A percentile compares a stretch with the other conserved stretches of the same genome.
Conservation (phyloP, 2,888 invertebrate species). For the Drosophila flavopinicola region DNA sequence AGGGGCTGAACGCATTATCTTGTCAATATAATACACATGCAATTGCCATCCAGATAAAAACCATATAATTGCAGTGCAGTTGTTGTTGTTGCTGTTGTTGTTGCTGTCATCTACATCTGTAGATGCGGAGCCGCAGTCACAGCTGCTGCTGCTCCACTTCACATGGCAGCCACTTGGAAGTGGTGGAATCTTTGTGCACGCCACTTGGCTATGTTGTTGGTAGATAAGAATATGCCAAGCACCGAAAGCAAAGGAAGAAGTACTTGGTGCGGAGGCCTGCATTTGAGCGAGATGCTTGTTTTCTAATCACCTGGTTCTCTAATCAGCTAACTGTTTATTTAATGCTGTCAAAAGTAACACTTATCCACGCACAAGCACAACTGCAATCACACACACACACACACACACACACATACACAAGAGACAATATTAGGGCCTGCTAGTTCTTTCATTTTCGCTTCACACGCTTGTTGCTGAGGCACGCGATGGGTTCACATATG, state of each 20-base stretch:
- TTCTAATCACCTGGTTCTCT: constrained; percentile 49
- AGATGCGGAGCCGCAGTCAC: constrained; percentile 1
- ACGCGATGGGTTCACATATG: constrained; percentile 50
- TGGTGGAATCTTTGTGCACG: constrained; percentile 41
- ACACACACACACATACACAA: constrained; percentile 5
- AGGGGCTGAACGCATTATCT: constrained; percentile 29
- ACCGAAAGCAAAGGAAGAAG: constrained; percentile 7
- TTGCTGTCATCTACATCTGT: constrained; percentile 4
- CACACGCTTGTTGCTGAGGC: constrained; percentile 49
- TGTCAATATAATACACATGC: constrained; percentile 28
- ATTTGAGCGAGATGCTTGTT: constrained; percentile 29
- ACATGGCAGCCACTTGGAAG: constrained; percentile 40
- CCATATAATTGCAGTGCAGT: constrained; percentile 32
- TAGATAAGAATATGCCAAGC: constrained; percentile 24
- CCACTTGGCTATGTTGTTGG: constrained; percentile 28
- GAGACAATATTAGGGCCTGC: constrained; percentile 14
- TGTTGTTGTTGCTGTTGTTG: constrained; percentile 2
- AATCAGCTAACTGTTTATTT: constrained; percentile 62
- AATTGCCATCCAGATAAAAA: constrained; percentile 38
- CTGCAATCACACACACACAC: not conserved
- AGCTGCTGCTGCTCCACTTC: constrained; percentile 39
- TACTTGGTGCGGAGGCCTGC: constrained; percentile 10
- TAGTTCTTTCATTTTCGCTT: constrained; percentile 31
- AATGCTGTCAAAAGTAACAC: constrained; percentile 72
- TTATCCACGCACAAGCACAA: constrained; percentile 30